A percentile compares a stretch with the other conserved stretches of the same genome.
Evolutionary conservation across 2,113 vertebrate genomes (phyloP).

Genomic region (Aptenodytes forsteri): DNA sequence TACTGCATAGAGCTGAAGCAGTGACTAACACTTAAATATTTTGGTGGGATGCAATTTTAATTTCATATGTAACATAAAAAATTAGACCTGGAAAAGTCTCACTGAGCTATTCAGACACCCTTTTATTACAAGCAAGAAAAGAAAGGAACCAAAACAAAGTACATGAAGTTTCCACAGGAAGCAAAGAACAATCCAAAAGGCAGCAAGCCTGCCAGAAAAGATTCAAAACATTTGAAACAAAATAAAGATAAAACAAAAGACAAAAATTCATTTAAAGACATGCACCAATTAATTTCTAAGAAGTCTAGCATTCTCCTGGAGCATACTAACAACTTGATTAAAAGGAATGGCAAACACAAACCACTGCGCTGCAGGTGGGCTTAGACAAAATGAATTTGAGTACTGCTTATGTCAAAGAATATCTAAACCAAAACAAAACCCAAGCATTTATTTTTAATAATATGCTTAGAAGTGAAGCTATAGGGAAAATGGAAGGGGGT

Average conservation of each 20-base stretch:
- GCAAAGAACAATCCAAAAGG: slow-evolving; percentile 9
- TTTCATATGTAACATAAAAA: background rate
- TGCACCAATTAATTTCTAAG: background rate
- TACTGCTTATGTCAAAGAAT: background rate
- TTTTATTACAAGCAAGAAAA: background rate
- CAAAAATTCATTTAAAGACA: background rate
- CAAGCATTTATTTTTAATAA: background rate
- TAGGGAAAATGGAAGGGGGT: background rate
- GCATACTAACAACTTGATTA: background rate
- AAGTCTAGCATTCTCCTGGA: background rate
- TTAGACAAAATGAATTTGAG: background rate
- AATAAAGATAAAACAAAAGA: slow-evolving; percentile 11
- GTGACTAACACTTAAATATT: background rate
- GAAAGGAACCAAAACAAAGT: slow-evolving; percentile 28
- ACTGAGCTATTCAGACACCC: background rate
- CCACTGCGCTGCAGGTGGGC: background rate
- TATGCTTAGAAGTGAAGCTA: background rate
- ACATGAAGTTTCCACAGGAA: slow-evolving; percentile 36
- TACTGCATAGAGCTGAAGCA: background rate
- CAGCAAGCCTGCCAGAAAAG: slow-evolving; percentile 5
- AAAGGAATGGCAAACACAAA: background rate
- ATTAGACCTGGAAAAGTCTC: background rate
- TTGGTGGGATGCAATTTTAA: background rate
- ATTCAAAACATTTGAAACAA: background rate
- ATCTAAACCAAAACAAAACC: background rate